phyloP scores from a whole-genome alignment of 2,888 invertebrate species.

The Morpho helenor region DNA sequence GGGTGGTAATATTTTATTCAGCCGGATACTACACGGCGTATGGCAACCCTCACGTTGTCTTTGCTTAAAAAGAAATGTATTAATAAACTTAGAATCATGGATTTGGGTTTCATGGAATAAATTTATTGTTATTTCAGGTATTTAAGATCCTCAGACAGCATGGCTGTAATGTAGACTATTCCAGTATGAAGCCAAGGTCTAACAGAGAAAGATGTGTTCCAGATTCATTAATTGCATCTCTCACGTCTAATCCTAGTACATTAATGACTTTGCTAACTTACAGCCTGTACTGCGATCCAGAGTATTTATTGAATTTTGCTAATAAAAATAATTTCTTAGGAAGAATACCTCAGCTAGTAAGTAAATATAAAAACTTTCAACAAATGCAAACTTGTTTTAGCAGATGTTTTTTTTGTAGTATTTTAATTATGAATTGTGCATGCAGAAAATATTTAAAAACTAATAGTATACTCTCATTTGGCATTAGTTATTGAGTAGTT shows the following conservation, averaged over 20 bases:
- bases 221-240: constrained; percentile 60
- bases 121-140: constrained; percentile 41
- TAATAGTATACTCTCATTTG: too few species aligned
- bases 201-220: constrained; percentile 42
- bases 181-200: constrained; percentile 34
- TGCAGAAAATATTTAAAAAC: too few species aligned
- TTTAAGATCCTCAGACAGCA: constrained; percentile 58
- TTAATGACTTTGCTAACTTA: constrained; percentile 53
- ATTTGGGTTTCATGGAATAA: too few species aligned
- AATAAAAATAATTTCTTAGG: constrained; percentile 40
- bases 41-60: too few species aligned
- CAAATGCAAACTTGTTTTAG: too few species aligned
- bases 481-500: too few species aligned
- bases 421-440: neutral
- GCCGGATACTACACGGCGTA: too few species aligned
- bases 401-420: neutral
- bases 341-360: constrained; percentile 49
- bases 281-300: constrained; percentile 63
- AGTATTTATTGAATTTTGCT: constrained; percentile 45
- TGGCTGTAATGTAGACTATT: constrained; percentile 67
- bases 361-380: constrained; percentile 22
- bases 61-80: too few species aligned
- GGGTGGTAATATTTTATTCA: too few species aligned
- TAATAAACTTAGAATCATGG: too few species aligned
- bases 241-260: constrained; percentile 51